A percentile compares a stretch with the other conserved stretches of the same genome.
Evolutionary conservation across 2,888 invertebrate species (phyloP).

Genomic region (Sarcophaga subvicina): DNA sequence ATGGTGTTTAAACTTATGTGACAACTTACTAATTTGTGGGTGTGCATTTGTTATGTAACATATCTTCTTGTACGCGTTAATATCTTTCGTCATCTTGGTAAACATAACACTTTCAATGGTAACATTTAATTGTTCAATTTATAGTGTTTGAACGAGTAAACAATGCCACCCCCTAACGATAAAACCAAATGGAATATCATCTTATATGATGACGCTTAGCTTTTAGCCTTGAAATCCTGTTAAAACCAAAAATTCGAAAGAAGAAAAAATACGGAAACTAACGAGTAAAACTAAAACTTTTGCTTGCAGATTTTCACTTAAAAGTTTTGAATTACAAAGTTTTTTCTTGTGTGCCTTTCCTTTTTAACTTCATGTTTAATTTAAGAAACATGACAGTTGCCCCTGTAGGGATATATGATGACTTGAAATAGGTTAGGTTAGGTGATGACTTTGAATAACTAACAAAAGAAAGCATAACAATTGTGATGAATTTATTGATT

Average conservation of each 20-base stretch:
- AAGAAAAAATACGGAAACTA: neutral
- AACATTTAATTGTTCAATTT: constrained; percentile 47
- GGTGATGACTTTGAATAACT: too few species aligned
- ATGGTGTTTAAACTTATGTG: neutral
- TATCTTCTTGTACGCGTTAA: neutral
- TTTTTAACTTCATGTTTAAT: neutral
- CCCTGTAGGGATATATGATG: constrained; percentile 18
- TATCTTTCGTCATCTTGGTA: neutral
- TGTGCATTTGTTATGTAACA: neutral
- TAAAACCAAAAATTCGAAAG: constrained; percentile 11
- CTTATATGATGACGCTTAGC: neutral
- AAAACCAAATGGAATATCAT: neutral
- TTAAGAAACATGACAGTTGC: neutral
- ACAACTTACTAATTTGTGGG: neutral
- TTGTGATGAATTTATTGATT: too few species aligned
- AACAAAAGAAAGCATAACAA: too few species aligned
- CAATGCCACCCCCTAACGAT: neutral
- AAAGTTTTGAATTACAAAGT: constrained; percentile 28
- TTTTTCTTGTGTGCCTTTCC: neutral
- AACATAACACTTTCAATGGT: constrained; percentile 18
- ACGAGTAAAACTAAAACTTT: constrained; percentile 30
- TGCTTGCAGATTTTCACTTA: constrained; percentile 6
- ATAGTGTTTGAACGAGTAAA: constrained; percentile 7
- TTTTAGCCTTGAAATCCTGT: constrained; percentile 20
- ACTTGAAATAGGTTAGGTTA: neutral